Percentiles rank a stretch among this genome's conserved stretches.
Evolutionary conservation across 2,113 vertebrate species (phyloP).

Genomic region (Cepphus grylle): DNA sequence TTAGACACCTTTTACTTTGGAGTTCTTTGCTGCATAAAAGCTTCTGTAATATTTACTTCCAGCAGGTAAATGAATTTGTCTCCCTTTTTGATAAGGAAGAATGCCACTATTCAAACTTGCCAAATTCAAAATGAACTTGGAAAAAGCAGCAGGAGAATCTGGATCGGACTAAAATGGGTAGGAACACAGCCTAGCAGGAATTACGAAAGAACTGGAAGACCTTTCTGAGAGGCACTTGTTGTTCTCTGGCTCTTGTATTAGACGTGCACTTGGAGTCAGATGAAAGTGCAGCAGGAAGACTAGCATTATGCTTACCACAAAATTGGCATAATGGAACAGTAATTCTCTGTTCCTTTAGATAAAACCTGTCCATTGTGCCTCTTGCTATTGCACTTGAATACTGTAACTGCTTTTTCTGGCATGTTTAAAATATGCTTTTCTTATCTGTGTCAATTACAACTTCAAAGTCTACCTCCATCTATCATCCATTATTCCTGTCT

Average conservation of each 20-base stretch:
- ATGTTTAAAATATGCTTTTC: constrained; percentile 3
- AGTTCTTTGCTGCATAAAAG: background rate
- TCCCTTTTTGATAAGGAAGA: background rate
- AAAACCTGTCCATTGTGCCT: constrained; percentile 37
- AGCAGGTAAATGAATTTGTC: background rate
- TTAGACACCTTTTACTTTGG: background rate
- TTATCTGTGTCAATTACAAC: constrained; percentile 21
- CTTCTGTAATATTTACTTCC: background rate
- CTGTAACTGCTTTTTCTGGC: constrained; percentile 20
- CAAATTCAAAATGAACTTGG: background rate
- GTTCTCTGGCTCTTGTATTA: background rate
- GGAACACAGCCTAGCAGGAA: background rate
- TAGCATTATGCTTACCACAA: background rate
- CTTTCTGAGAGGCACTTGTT: background rate
- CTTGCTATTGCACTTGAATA: background rate
- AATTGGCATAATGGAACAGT: constrained; percentile 45
- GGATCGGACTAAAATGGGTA: background rate
- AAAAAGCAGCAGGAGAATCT: background rate
- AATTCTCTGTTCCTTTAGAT: constrained; percentile 40
- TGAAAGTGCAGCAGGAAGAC: constrained; percentile 28
- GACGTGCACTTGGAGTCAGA: background rate
- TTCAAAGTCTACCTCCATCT: constrained; percentile 28
- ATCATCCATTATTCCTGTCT: background rate
- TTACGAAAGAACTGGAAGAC: background rate
- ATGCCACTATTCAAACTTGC: background rate